Conservation (phyloP, 2,797 vertebrate genomes). For the Salmo trutta region DNA sequence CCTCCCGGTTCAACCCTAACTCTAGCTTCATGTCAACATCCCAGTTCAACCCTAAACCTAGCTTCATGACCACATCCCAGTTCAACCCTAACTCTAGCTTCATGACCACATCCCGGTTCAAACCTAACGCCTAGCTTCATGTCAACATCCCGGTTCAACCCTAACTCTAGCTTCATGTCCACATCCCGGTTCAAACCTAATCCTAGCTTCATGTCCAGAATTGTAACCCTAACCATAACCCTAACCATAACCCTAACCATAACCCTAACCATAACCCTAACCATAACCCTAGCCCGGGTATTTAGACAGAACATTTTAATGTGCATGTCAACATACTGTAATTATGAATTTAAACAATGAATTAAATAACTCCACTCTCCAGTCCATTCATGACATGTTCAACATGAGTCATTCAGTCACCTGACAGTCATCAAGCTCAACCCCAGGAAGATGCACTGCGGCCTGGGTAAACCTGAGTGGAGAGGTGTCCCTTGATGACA, state of each 20-base stretch:
- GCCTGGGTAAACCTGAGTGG: slow-evolving; percentile 52
- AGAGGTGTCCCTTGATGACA: slow-evolving; percentile 60
- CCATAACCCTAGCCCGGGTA: neutral
- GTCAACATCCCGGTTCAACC: slow-evolving; percentile 19
- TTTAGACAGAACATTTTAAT: slow-evolving; percentile 1
- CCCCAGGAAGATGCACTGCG: slow-evolving; percentile 45
- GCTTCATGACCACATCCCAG: no score
- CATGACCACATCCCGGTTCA: no score
- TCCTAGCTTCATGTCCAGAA: no score
- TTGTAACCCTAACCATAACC: no score
- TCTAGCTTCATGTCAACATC: no score
- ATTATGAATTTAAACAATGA: slow-evolving; percentile 36
- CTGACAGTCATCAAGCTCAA: slow-evolving; percentile 70
- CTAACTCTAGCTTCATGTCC: neutral
- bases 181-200: no score
- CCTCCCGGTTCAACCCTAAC: no score
- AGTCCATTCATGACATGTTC: slow-evolving; percentile 56
- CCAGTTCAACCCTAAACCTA: no score
- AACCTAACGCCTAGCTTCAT: neutral
- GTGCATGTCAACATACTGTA: slow-evolving; percentile 9
- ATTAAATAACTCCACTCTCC: slow-evolving; percentile 27
- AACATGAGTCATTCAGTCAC: slow-evolving; percentile 64
- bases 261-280: no score
- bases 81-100: no score
- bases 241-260: no score